Conservation (phyloP, 2,888 invertebrate genomes). For the Ectemnius continuus region DNA sequence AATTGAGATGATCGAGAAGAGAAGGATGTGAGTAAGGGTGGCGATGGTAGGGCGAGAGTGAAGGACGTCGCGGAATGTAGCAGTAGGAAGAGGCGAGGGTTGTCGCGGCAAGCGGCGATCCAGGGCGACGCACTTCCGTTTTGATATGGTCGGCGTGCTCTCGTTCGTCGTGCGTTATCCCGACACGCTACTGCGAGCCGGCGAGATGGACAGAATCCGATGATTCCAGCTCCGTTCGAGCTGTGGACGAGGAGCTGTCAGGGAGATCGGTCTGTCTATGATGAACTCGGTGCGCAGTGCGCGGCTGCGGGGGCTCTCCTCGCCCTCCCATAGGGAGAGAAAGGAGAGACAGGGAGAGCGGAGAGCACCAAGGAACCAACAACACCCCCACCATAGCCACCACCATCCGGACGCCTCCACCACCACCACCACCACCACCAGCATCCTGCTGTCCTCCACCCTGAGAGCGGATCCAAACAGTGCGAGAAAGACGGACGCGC, state of each 20-base stretch:
- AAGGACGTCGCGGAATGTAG: constrained; percentile 9
- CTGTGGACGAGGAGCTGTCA: constrained; percentile 68
- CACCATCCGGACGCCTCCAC: constrained; percentile 65
- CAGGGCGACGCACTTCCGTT: constrained; percentile 50
- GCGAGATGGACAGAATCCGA: constrained; percentile 64
- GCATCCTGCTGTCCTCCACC: constrained; percentile 61
- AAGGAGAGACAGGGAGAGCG: constrained; percentile 60
- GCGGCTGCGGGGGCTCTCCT: constrained; percentile 67
- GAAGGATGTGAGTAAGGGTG: neutral
- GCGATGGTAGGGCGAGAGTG: neutral
- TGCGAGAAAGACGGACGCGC: constrained; percentile 48
- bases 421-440: constrained; percentile 56
- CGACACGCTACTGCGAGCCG: constrained; percentile 50
- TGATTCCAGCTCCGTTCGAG: constrained; percentile 59
- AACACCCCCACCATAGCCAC: constrained; percentile 66
- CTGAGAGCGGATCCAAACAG: constrained; percentile 53
- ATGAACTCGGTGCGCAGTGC: constrained; percentile 74
- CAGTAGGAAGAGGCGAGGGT: constrained; percentile 27
- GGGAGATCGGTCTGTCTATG: constrained; percentile 73
- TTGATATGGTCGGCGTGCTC: constrained; percentile 19
- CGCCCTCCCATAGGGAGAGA: constrained; percentile 67
- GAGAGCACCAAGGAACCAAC: constrained; percentile 63
- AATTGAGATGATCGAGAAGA: too few relatives aligned
- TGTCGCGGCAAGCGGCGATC: constrained; percentile 36
- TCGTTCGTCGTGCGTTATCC: constrained; percentile 24